phyloP scores from a whole-genome alignment of 2,888 invertebrate genomes.

The Coenonympha arcania region DNA sequence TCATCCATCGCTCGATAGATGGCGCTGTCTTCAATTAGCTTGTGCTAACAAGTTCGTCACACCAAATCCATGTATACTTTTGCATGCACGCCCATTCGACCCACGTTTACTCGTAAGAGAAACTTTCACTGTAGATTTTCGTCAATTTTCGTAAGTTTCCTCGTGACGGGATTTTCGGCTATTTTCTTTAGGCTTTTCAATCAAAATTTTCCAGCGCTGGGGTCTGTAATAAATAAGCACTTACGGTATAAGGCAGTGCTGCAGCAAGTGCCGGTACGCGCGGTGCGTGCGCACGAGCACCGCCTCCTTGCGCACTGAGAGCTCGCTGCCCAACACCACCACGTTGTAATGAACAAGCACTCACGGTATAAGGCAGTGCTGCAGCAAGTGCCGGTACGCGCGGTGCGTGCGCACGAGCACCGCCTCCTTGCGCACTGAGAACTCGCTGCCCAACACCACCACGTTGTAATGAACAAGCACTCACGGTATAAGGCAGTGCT shows the following conservation, averaged over 20 bases:
- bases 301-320: conserved; percentile 36
- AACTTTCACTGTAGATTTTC: no score
- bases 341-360: conserved; percentile 38
- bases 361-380: conserved; percentile 46
- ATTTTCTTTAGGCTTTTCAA: no score
- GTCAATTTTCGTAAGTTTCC: no score
- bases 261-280: conserved; percentile 47
- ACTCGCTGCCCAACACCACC: conserved; percentile 50
- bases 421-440: conserved; percentile 36
- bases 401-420: conserved; percentile 41
- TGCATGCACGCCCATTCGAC: no score
- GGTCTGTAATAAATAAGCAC: conserved; percentile 32
- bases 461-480: conserved; percentile 38
- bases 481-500: conserved; percentile 46
- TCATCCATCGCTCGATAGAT: no score
- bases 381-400: conserved; percentile 47
- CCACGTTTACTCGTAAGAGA: no score
- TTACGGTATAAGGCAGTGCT: conserved; percentile 46
- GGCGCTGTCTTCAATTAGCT: no score
- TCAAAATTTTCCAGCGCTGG: no score
- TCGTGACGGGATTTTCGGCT: no score
- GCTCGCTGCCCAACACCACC: conserved; percentile 50
- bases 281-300: conserved; percentile 41
- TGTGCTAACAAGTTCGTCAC: no score
- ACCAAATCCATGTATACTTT: no score